phyloP scores from a whole-genome alignment of 2,113 vertebrate genomes.

The Dipodomys ordii region DNA sequence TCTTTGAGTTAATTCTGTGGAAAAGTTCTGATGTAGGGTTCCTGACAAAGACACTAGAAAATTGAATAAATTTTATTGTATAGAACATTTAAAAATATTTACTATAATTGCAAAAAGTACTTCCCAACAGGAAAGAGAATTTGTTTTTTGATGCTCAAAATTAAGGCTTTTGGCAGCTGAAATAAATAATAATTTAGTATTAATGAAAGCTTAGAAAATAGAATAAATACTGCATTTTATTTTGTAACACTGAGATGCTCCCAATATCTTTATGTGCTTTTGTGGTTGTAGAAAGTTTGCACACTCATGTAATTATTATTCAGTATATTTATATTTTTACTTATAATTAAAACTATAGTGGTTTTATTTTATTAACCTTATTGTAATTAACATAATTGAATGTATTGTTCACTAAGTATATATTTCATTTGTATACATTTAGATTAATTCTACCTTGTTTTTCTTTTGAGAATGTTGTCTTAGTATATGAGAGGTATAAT shows the following conservation, averaged over 20 bases:
- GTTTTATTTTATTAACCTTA: background rate
- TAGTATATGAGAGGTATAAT: background rate
- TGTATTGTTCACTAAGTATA: background rate
- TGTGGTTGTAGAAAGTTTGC: constrained; percentile 2
- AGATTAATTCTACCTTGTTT: background rate
- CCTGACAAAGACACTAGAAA: background rate
- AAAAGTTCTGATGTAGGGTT: background rate
- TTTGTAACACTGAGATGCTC: background rate
- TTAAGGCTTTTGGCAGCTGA: background rate
- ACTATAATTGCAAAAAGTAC: background rate
- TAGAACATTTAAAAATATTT: background rate
- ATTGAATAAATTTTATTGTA: background rate
- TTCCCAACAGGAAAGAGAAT: background rate
- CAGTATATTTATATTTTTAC: constrained; percentile 29
- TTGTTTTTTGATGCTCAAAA: background rate
- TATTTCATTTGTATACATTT: background rate
- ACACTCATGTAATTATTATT: background rate
- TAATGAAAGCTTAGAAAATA: background rate
- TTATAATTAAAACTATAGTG: background rate
- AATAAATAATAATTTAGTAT: background rate
- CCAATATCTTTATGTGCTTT: background rate
- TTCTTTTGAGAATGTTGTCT: background rate
- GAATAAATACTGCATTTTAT: background rate
- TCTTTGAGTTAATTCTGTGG: background rate
- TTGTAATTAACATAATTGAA: constrained; percentile 13